Conservation (phyloP, 2,113 vertebrate species). For the Dipodomys ordii region DNA sequence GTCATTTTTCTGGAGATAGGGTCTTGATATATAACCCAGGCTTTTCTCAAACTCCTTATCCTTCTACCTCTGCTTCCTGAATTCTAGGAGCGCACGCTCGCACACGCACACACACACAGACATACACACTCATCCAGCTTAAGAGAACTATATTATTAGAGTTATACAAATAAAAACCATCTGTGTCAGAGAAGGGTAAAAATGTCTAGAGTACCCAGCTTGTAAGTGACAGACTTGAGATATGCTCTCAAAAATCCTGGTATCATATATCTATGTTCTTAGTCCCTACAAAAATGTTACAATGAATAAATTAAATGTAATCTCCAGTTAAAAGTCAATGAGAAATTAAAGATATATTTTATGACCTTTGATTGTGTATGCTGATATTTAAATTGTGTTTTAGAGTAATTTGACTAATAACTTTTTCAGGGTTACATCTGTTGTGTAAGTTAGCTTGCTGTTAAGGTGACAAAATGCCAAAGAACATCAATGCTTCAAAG, state of each 20-base stretch:
- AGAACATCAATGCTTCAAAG: background rate
- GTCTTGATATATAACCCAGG: background rate
- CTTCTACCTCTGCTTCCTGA: background rate
- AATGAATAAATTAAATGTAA: slow-evolving; percentile 23
- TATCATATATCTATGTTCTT: background rate
- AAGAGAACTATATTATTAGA: background rate
- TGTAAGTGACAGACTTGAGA: background rate
- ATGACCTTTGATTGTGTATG: slow-evolving; percentile 38
- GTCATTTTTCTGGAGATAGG: background rate
- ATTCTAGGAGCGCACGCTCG: background rate
- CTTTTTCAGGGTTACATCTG: background rate
- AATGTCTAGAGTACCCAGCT: background rate
- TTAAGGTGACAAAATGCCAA: background rate
- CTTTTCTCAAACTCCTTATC: background rate
- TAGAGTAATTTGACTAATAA: slow-evolving; percentile 47
- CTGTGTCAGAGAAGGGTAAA: slow-evolving; percentile 9
- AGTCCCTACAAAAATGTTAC: background rate
- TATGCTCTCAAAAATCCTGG: slow-evolving; percentile 13
- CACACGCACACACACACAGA: background rate
- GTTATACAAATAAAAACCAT: background rate
- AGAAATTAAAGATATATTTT: slow-evolving; percentile 30
- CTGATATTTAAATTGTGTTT: background rate
- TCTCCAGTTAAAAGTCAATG: slow-evolving; percentile 5
- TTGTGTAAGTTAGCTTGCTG: background rate
- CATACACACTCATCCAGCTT: background rate